phyloP scores from a whole-genome alignment of 2,797 vertebrate species.

The Cottoperca gobio region DNA sequence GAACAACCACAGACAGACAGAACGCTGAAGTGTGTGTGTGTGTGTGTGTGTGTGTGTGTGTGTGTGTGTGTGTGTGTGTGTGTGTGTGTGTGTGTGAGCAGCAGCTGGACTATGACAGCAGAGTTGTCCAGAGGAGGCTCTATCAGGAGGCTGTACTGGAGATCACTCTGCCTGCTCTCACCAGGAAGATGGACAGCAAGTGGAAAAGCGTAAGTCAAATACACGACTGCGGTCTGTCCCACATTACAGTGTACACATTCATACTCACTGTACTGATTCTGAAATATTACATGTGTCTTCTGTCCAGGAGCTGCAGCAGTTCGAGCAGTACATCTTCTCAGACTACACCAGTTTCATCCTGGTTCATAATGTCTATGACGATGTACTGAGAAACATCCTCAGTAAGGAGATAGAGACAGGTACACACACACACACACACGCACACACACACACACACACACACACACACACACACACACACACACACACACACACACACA shows the following conservation, averaged over 20 bases:
- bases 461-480: background rate
- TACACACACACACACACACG: slow-evolving; percentile 61
- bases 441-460: background rate
- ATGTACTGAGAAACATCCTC: slow-evolving; percentile 87
- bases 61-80: slow-evolving; percentile 20
- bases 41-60: slow-evolving; percentile 8
- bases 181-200: slow-evolving; percentile 85
- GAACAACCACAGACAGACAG: no score
- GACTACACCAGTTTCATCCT: slow-evolving; percentile 92
- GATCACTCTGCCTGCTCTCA: slow-evolving; percentile 90
- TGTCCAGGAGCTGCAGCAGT: slow-evolving; percentile 90
- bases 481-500: no score
- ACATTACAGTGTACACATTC: background rate
- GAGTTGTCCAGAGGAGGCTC: slow-evolving; percentile 90
- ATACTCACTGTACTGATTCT: background rate
- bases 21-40: background rate
- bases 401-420: slow-evolving; percentile 89
- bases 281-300: background rate
- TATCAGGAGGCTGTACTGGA: slow-evolving; percentile 91
- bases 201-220: slow-evolving; percentile 87
- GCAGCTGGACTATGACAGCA: slow-evolving; percentile 97
- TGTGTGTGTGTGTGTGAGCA: slow-evolving; percentile 71
- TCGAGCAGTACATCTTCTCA: slow-evolving; percentile 92
- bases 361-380: slow-evolving; percentile 91
- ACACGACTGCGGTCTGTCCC: background rate